phyloP scores from a whole-genome alignment of 2,113 vertebrate species.

The Dinomys branickii region DNA sequence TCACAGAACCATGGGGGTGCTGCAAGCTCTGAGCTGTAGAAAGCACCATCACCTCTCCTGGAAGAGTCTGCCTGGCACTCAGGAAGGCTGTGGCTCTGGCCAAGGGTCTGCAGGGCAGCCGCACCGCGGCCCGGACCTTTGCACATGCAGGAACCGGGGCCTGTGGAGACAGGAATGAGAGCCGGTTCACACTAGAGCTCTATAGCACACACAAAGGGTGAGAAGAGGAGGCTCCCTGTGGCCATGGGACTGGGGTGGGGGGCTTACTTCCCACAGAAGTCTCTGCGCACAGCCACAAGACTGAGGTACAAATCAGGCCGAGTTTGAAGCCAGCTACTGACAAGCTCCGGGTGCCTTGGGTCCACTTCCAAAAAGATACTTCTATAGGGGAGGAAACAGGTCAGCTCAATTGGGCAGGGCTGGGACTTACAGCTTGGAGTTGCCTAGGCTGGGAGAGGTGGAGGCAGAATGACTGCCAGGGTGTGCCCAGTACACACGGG shows the following conservation, averaged over 20 bases:
- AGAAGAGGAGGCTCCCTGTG: accelerated
- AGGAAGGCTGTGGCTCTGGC: neutral
- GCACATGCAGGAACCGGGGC: slow-evolving; percentile 86
- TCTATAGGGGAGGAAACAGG: slow-evolving; percentile 80
- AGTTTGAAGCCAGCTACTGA: slow-evolving; percentile 89
- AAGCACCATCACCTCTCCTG: neutral
- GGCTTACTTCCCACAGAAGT: slow-evolving; percentile 92
- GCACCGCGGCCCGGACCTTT: slow-evolving; percentile 24
- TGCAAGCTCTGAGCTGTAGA: neutral
- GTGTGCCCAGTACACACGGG: neutral
- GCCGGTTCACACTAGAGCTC: neutral
- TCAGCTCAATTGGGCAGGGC: neutral
- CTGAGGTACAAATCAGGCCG: slow-evolving; percentile 80
- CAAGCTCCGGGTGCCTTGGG: slow-evolving; percentile 91
- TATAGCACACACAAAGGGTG: neutral
- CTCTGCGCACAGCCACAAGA: slow-evolving; percentile 86
- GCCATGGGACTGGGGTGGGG: neutral
- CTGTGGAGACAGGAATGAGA: slow-evolving; percentile 70
- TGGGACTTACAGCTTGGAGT: neutral
- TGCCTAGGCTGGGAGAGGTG: neutral
- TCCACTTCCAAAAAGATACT: slow-evolving; percentile 96
- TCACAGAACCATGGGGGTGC: neutral
- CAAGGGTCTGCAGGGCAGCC: neutral
- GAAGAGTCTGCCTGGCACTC: neutral
- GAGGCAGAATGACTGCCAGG: neutral